phyloP scores from a whole-genome alignment of 2,888 invertebrate species.

The Rambutsinella grinnellia region DNA sequence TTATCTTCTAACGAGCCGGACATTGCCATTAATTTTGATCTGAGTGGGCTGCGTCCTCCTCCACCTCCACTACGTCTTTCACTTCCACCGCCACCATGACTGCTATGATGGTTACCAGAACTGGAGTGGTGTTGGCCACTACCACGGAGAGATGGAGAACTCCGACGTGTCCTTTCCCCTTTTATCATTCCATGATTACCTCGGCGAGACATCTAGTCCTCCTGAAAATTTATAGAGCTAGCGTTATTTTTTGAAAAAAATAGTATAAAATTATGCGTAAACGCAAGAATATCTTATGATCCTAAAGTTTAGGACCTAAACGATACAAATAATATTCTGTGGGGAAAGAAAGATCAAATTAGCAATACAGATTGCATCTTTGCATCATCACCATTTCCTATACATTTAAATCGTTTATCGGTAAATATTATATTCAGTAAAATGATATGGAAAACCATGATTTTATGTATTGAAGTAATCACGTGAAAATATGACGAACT shows the following conservation, averaged over 20 bases:
- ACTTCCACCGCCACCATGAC: not conserved
- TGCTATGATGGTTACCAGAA: not conserved
- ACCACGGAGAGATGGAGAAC: not conserved
- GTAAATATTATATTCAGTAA: too few relatives aligned
- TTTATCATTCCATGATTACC: not conserved
- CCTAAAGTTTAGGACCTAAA: too few relatives aligned
- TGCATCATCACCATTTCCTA: too few relatives aligned
- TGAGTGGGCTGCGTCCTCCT: constrained; percentile 12
- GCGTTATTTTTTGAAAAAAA: not conserved
- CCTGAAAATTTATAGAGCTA: not conserved
- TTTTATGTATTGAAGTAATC: too few relatives aligned
- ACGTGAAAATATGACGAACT: too few relatives aligned
- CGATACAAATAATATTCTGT: too few relatives aligned
- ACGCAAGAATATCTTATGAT: too few relatives aligned
- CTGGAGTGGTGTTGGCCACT: not conserved
- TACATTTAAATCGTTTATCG: too few relatives aligned
- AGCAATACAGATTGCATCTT: too few relatives aligned
- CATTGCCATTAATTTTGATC: constrained; percentile 41
- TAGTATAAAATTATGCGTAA: too few relatives aligned
- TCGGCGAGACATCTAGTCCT: constrained; percentile 1
- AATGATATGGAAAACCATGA: too few relatives aligned
- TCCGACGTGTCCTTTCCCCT: not conserved
- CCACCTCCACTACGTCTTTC: constrained; percentile 4
- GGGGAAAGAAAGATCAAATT: too few relatives aligned
- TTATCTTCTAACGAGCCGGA: constrained; percentile 7